Base-by-base conservation (phyloP, 2,797 vertebrate genomes). In the Cygnus olor region DNA sequence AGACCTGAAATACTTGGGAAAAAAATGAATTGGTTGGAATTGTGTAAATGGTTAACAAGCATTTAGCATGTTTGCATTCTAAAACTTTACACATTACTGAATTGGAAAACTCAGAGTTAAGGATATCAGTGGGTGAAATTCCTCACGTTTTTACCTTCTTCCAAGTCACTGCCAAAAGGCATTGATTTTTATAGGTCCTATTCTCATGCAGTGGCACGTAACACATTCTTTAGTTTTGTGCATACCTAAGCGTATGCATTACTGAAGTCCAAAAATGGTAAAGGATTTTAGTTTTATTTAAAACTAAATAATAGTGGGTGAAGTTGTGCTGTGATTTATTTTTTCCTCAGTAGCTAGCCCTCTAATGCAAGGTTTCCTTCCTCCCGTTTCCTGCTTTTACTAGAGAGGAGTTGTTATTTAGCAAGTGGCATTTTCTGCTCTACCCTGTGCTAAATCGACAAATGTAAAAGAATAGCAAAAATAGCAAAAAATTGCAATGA, bases 361-460 rank as follows among this genome's bases (percentile, higher is more conserved):
- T 70, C 17, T 88, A 77, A 85, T 49, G 45, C 73, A 73, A 91
- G 53, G 7, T 84, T 38, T 80, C 45, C 32, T 88, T 81, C 45
- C n/a, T 89, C 58, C 42, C 14, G 21, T 90, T 94, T 74, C 32
- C 74, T 71, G 64, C 60, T 90, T 71, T 94, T 88, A 71, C 60
- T 8, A 77, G 54, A 47, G 21, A 38, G 10, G 9, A 70, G 28
- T 0, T 86, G 47, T 45, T 82, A 72, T 80, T 94, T 61, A 85
- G 40, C 74, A 93, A 77, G 45, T 60, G 47, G 19, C 44, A 74
- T 84, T 96, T 54, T 80, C 54, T 70, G 49, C 44, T 93, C 25
- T 49, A 34, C n/a, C 82, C 53, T 1, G 4, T 13, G 25, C 53
- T 68, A 70, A 91, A 90, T 20, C 44, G 21, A 68, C 40, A 74